Evolutionary conservation across 2,888 invertebrate species (phyloP).

Genomic region (Resseliella maxima): DNA sequence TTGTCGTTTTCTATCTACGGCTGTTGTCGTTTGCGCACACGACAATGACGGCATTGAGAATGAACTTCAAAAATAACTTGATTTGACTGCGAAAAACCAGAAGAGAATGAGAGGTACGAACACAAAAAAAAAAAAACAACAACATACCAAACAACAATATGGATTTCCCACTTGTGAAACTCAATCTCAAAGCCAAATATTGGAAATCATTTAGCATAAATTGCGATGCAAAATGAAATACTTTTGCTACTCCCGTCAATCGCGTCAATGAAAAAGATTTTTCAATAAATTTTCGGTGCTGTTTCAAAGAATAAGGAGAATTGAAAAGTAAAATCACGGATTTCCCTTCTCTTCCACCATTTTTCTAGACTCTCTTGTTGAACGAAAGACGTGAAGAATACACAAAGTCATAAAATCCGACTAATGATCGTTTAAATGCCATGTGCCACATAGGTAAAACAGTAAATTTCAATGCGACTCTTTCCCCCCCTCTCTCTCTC

Average conservation of each 20-base stretch:
- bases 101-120: too few species aligned
- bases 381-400: background rate
- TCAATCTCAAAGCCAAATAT: background rate
- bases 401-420: background rate
- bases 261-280: background rate
- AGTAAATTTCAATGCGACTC: background rate
- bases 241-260: background rate
- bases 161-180: background rate
- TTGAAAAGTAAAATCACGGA: background rate
- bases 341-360: too few species aligned
- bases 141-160: background rate
- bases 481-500: background rate
- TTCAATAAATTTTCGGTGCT: background rate
- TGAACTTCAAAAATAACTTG: background rate
- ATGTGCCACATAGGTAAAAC: background rate
- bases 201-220: background rate
- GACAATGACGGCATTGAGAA: background rate
- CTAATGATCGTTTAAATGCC: background rate
- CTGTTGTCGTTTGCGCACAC: background rate
- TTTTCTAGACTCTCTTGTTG: too few species aligned
- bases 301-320: background rate
- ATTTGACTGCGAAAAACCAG: too few species aligned
- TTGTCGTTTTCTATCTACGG: too few species aligned
- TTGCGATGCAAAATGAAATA: background rate
- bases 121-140: background rate